Evolutionary conservation across 1,140 invertebrate genomes (phyloP), one percentile per base, ranked within the genome.

Genomic region (Eufriesea mexicana): DNA sequence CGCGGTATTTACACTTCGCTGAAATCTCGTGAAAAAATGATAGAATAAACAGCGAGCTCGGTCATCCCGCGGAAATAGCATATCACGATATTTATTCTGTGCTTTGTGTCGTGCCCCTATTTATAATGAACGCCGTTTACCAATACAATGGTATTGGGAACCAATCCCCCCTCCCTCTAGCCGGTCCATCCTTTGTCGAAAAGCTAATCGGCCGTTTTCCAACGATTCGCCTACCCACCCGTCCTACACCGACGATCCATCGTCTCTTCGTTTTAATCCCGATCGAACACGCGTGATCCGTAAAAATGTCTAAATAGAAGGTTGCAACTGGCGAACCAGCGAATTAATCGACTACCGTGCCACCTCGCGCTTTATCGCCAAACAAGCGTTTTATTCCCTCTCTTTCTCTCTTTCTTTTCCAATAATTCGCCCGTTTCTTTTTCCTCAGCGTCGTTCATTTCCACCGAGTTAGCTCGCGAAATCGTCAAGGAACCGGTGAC

Each of bases 11-110:
- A 88, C 88, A 86, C 88, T 86, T 89, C 70, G 73, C 78, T 84
- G 88, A 89, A 89, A 89, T 89, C 87, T 89, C 87, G 82, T 89
- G 78, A 88, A 89, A 89, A 89, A 89, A 84, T 88, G 84, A 89
- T 89, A 89, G 88, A 89, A 88, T 88, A 89, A 89, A 89, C 86
- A 89, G 25, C 73, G 80, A 61, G 28, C 49, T 20, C 87, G 61
- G 61, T 71, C 57, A 71, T 66, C 73, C 80, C 84, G 55, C 77
- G 86, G 84, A 81, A 77, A 81, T 79, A 83, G 86, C 74, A 88
- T 88, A 89, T 88, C 81, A 67, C 77, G 80, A 88, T 88, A 89
- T 88, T 88, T 86, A 88, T 88, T 89, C 86, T 85, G 87, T 18
- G 86, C 87, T 88, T 88, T 83, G 79, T 85, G 81, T 87, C 85